Evolutionary conservation across 2,888 invertebrate genomes (phyloP), one percentile per base, ranked within the genome.

Genomic region (Rhaphigaster nebulosa): DNA sequence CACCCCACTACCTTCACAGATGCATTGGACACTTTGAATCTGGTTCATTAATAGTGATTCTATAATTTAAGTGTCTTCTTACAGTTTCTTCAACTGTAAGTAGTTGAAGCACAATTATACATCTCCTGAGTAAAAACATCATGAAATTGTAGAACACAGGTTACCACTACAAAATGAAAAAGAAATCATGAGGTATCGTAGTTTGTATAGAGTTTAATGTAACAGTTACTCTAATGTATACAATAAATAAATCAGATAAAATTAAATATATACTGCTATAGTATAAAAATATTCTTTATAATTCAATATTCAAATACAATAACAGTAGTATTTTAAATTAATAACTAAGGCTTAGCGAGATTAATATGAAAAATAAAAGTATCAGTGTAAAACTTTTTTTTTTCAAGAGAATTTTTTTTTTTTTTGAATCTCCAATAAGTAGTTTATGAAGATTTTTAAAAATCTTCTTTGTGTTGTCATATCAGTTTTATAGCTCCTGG

Each of bases 1-100:
- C 89, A 89, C 89, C 89, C 89, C 60, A 88, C 88, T 88, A 88
- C 88, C 60, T 50, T 56, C 60, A 56, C 60, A 3, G 45, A 88
- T 41, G 84, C 84, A 84, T 45, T 84, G 45, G 84, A 84, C 84
- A 84, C 45, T 45, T 45, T 56, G 56, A 56, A 88, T 88, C 88
- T 54, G 29, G 88, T 88, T 54, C 60, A 88, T 88, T 88, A 88
- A 50, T 88, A 88, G 54, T 56, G 6, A 26, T 54, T 60, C 50
- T 50, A 56, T 60, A 54, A 56, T 84, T 41, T 15, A 84, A n/a
- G 84, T 50, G 41, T n/a, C 45, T 84, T 26, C 26, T 84, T 15
- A 23, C 6, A n/a, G 1, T 80, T 45, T 50, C 23, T 45, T 12
- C 84, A 45, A 23, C 13, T 84, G 26, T 15, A n/a, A 76, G 38